Evolutionary conservation across 2,113 vertebrate genomes (phyloP).

Genomic region (Micronisus gabar): DNA sequence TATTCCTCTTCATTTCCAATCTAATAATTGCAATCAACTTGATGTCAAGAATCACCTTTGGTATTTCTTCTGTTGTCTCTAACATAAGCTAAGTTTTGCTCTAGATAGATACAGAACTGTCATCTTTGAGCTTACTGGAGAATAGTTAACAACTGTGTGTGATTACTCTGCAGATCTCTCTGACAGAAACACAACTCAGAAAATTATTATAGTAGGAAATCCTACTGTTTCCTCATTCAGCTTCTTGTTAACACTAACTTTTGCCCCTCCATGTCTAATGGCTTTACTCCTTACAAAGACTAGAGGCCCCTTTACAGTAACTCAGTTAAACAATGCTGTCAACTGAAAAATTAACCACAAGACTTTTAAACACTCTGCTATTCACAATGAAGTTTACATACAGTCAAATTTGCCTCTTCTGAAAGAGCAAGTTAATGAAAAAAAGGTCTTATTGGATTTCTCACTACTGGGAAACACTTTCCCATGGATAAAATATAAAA

Average conservation of each 20-base stretch:
- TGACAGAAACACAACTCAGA: not conserved
- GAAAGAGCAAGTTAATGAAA: not conserved
- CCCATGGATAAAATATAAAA: not conserved
- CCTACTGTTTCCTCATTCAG: not conserved
- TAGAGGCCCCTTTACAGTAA: not conserved
- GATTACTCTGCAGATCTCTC: not conserved
- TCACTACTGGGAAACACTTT: not conserved
- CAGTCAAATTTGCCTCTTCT: not conserved
- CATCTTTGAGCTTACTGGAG: not conserved
- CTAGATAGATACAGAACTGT: not conserved
- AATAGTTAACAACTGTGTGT: not conserved
- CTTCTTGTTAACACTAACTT: not conserved
- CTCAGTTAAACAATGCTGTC: not conserved
- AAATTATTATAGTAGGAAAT: not conserved
- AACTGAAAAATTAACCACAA: not conserved
- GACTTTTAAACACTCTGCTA: not conserved
- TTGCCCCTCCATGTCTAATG: not conserved
- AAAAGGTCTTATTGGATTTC: not conserved
- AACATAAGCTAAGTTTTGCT: slow-evolving; percentile 13
- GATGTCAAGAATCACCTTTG: not conserved
- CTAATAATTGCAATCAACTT: not conserved
- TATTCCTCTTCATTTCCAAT: not conserved
- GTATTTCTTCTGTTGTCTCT: not conserved
- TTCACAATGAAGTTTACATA: not conserved
- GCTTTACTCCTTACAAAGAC: not conserved